Evolutionary conservation across 53 echinoderm and acorn worm species (phyloP).

Genomic region (Hippasteria phrygiana): DNA sequence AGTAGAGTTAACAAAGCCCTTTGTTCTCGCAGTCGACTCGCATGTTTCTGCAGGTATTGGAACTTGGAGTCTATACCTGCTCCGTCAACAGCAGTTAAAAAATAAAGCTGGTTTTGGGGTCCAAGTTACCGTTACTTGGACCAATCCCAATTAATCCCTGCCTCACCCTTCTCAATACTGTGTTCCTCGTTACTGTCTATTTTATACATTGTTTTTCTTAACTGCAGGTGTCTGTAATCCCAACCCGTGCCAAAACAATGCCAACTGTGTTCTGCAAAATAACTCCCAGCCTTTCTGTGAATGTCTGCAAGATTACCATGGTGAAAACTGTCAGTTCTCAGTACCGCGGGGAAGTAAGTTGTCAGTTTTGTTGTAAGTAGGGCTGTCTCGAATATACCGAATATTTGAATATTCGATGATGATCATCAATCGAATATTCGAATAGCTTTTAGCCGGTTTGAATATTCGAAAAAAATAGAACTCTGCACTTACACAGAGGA

Average conservation of each 20-base stretch:
- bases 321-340: slow-evolving; percentile 6
- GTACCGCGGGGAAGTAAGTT: slow-evolving; percentile 18
- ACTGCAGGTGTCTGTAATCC: slow-evolving; percentile 11
- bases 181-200: not conserved
- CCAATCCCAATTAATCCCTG: not conserved
- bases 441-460: no score
- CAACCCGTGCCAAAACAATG: slow-evolving; percentile 61
- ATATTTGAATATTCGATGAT: no score
- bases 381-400: no score
- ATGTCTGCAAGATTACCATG: slow-evolving; percentile 37
- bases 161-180: not conserved
- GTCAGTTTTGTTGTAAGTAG: not conserved
- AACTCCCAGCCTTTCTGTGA: slow-evolving; percentile 57
- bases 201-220: not conserved
- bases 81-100: not conserved
- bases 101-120: not conserved
- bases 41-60: no score
- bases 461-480: no score
- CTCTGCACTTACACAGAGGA: no score
- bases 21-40: no score
- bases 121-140: not conserved
- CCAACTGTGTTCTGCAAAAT: slow-evolving; percentile 21
- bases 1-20: no score
- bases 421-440: no score
- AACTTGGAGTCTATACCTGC: no score